A percentile compares a stretch with the other conserved stretches of the same genome.
Conservation (phyloP, 2,113 vertebrate genomes). For the Cebus imitator region DNA sequence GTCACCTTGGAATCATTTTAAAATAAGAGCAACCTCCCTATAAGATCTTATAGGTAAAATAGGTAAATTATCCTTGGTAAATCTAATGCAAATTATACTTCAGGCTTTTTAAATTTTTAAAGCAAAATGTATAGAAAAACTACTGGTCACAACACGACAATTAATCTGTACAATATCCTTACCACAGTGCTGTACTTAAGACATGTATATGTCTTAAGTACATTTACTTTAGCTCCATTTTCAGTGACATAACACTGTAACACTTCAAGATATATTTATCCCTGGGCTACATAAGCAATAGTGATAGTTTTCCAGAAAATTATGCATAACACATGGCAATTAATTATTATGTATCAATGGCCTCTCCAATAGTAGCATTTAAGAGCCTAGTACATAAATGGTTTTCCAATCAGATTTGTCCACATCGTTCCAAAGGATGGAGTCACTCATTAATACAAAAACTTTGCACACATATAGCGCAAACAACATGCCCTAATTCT, state of each 20-base stretch:
- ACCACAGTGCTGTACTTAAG: not conserved
- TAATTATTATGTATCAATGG: not conserved
- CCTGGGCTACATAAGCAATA: not conserved
- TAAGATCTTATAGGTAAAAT: not conserved
- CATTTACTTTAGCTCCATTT: not conserved
- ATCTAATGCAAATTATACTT: not conserved
- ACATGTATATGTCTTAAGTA: not conserved
- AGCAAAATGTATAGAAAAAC: not conserved
- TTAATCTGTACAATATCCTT: not conserved
- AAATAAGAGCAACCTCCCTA: not conserved
- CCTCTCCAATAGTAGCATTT: conserved; percentile 8
- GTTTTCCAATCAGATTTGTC: not conserved
- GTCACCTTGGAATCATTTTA: not conserved
- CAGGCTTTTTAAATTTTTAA: not conserved
- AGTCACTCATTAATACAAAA: not conserved
- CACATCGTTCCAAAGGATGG: conserved; percentile 16
- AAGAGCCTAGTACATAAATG: not conserved
- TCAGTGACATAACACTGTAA: not conserved
- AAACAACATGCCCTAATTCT: not conserved
- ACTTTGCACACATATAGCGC: rapidly evolving
- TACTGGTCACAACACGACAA: not conserved
- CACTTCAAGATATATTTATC: not conserved
- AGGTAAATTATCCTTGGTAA: not conserved
- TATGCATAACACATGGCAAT: not conserved
- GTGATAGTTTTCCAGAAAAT: not conserved